These are phyloP conservation scores for Liposcelis brunnea DNA, from an alignment of 2,888 invertebrate genomes.

Conservation along the genomic window DNA sequence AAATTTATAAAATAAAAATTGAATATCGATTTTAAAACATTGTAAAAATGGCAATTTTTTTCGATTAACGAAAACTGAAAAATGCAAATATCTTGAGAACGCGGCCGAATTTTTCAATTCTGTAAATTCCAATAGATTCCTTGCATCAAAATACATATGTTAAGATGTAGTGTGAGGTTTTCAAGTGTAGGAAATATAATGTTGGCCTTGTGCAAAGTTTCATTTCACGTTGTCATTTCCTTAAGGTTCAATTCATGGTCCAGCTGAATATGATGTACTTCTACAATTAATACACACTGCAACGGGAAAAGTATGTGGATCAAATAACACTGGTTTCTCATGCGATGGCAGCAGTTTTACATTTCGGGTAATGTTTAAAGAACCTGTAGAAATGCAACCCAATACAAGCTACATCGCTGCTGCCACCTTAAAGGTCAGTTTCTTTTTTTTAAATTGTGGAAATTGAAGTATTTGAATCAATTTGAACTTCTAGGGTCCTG, in stretches of 20 bases:
- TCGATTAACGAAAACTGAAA: too few relatives aligned
- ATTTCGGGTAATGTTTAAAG: conserved; percentile 65
- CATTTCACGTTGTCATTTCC: not conserved
- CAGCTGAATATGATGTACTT: conserved; percentile 55
- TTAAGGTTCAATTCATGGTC: conserved; percentile 50
- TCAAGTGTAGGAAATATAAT: too few relatives aligned
- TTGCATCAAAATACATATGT: too few relatives aligned
- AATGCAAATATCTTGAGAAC: too few relatives aligned
- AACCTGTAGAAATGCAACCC: conserved; percentile 63
- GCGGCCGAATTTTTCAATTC: too few relatives aligned
- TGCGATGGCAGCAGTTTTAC: conserved; percentile 64
- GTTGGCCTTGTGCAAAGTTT: too few relatives aligned
- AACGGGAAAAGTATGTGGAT: conserved; percentile 51
- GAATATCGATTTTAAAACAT: too few relatives aligned
- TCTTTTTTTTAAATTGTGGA: not conserved
- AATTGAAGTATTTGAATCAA: not conserved
- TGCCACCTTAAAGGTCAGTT: conserved; percentile 51
- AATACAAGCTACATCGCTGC: conserved; percentile 66
- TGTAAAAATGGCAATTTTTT: too few relatives aligned
- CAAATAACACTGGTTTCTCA: conserved; percentile 56
- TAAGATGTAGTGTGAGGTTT: too few relatives aligned
- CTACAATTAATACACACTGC: conserved; percentile 57
- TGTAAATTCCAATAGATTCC: too few relatives aligned
- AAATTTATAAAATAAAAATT: too few relatives aligned
- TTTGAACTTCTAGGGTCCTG: conserved; percentile 45